Evolutionary conservation across 2,113 vertebrate species (phyloP).

Genomic region (Hemiscyllium ocellatum): DNA sequence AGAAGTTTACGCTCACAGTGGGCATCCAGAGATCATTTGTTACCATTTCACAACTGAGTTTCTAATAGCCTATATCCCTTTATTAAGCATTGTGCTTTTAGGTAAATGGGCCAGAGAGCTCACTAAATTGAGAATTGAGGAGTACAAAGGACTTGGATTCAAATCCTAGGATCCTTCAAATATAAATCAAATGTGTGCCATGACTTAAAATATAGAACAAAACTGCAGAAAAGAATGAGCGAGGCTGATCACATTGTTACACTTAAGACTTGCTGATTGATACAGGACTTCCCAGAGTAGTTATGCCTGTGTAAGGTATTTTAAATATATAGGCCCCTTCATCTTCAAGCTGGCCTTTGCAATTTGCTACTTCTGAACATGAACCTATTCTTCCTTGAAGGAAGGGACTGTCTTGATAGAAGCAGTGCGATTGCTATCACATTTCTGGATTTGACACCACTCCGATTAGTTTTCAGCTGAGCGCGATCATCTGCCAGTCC

Average conservation of each 20-base stretch:
- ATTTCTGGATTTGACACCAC: neutral
- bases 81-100: neutral
- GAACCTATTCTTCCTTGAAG: neutral
- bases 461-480: neutral
- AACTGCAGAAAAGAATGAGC: neutral
- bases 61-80: neutral
- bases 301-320: neutral
- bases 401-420: neutral
- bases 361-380: neutral
- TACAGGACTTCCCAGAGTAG: neutral
- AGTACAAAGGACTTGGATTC: neutral
- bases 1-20: neutral
- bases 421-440: neutral
- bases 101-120: neutral
- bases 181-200: neutral
- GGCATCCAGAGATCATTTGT: neutral
- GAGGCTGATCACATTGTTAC: neutral
- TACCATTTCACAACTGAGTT: neutral
- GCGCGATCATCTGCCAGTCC: neutral
- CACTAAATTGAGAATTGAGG: neutral
- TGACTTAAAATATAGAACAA: neutral
- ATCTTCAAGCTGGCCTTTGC: neutral
- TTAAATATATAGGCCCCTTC: neutral
- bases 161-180: neutral
- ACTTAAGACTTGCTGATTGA: neutral